Base-by-base conservation (phyloP, 2,888 invertebrate genomes). In the Glyphotaelius pellucidus region DNA sequence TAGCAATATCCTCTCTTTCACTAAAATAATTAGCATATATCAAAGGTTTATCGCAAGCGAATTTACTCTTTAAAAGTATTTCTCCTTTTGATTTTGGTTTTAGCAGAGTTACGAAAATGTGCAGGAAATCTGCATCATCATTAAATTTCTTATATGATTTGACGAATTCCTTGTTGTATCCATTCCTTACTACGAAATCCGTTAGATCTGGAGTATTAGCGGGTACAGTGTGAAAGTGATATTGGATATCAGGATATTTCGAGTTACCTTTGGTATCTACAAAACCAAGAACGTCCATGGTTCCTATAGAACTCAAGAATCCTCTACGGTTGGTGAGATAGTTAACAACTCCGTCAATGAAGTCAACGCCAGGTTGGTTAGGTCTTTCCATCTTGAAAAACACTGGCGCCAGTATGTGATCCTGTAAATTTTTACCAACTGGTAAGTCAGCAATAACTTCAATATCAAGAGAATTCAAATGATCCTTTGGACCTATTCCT, bases 51-150 rank as follows among this genome's bases (percentile, higher is more conserved):
- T 96, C 0, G 97, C 96, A 95, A 0, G 98, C 97, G 94, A 98
- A 95, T 14, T 95, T 96, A 83, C 97, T 97, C 92, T 96, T 96
- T 7, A 99, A 95, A 92, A 96, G 94, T n/a, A 98, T 95, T 93
- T 95, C 95, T 0, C 98, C 98, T 91, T 95, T 95, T 91, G 98
- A 98, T 93, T 96, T 96, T 0, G 98, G 98, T 91, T 95, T 95
- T 14, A 96, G 91, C 31, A 96, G 93, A 1, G 95, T 94, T 0
- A 95, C 95, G 79, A 95, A 95, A 52, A 95, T 94, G 2, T 95
- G 94, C 0, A 96, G 90, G 9, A 96, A 93, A 92, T 94, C 95
- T 67, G 94, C 94, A 80, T 93, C 25, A 94, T 94, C 87, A 94
- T 94, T 7, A 95, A 93, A 90, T 94, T 94, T 31, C 92, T 90